These are phyloP conservation scores for Drosophila melanosoma DNA, from an alignment of 2,888 invertebrate genomes.

Conservation along the genomic window DNA sequence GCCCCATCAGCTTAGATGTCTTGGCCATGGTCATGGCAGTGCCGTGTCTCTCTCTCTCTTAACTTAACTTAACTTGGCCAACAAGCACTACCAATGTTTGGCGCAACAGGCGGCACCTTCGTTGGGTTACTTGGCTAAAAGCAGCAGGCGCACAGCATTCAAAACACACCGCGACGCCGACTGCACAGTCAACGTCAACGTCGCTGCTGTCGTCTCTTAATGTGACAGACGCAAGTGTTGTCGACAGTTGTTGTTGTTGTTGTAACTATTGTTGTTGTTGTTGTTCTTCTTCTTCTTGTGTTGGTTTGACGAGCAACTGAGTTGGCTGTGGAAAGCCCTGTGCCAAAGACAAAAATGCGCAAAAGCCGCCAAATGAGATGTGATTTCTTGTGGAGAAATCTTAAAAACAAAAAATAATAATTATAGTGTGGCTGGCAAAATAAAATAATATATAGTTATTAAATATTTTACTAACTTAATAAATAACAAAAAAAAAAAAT, in stretches of 20 bases:
- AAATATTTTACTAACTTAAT: not conserved
- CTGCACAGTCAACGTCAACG: conserved; percentile 18
- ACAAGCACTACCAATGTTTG: conserved; percentile 24
- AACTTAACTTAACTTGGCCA: conserved; percentile 37
- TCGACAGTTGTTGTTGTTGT: conserved; percentile 13
- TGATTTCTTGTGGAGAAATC: not conserved
- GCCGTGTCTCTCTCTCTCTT: conserved; percentile 1
- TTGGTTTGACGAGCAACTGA: conserved; percentile 29
- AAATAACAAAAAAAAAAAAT: not conserved
- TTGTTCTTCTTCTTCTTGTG: conserved; percentile 1
- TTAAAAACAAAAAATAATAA: not conserved
- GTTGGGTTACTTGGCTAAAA: conserved; percentile 64
- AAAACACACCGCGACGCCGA: conserved; percentile 16
- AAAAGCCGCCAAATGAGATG: conserved; percentile 3
- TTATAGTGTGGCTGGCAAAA: not conserved
- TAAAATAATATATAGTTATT: not conserved
- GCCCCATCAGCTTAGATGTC: conserved; percentile 58
- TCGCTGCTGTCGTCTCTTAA: conserved; percentile 50
- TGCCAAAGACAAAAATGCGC: conserved; percentile 18
- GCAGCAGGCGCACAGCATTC: conserved; percentile 75
- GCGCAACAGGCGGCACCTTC: conserved; percentile 75
- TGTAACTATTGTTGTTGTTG: conserved; percentile 8
- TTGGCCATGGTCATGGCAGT: conserved; percentile 68
- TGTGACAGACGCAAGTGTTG: conserved; percentile 60
- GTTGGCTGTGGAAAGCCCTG: not conserved